Evolutionary conservation across 2,888 invertebrate genomes (phyloP), one percentile per base, ranked within the genome.

Genomic region (Rhingia campestris): DNA sequence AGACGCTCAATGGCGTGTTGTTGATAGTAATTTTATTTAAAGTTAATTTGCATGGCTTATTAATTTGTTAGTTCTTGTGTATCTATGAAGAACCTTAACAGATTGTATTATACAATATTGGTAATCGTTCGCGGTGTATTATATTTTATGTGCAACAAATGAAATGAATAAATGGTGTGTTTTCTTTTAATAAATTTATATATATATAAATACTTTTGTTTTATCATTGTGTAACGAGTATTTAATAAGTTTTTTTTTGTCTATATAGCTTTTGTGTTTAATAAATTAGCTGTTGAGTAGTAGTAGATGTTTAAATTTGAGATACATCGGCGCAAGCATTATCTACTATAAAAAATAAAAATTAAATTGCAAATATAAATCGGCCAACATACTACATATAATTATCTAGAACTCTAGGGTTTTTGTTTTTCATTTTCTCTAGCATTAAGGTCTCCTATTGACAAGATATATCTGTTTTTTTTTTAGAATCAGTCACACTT

Each of bases 101-200:
- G 14, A 73, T 76, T 81, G 67, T 81, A 77, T 77, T 51, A 56
- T 82, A 82, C 81, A 81, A 47, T 61, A 37, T 66, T 76, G 64
- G 64, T 81, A 58, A 35, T 69, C n/a, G 49, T 61, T 51, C 64
- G 63, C 45, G 64, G 58, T 75, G 69, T 49, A 43, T 59, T 22
- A 39, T 41, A 49, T 22, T 54, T 58, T 54, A 76, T 76, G 82
- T 82, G 82, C 82, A 77, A 43, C 47, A 69, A 64, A 82, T 77
- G 67, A 82, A 73, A 77, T 82, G 59, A 77, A 9, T 64, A 47
- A 58, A 63, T 59, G 10, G 49, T 75, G 41, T 47, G 49, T 75
- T 33, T 47, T 39, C 53, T 14, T 59, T 59, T 35, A 56, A 64
- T 76, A 39, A 35, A 63, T 61, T 37, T 64, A 59, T 35, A 54